Evolutionary conservation across 2,797 vertebrate genomes (phyloP), one percentile per base, ranked within the genome.

Genomic region (Poecilia picta): DNA sequence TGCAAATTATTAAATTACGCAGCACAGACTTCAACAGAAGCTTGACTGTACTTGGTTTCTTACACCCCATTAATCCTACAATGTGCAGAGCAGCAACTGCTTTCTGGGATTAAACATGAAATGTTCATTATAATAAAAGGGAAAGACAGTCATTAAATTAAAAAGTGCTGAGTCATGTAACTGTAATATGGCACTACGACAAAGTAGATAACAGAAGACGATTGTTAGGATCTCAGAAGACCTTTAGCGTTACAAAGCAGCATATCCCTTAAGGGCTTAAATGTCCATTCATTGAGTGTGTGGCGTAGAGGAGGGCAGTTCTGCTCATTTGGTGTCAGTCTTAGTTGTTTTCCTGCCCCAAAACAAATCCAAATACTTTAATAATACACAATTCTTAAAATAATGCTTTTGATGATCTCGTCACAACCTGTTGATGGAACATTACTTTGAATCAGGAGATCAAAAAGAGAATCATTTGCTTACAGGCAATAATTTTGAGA

Each of bases 1-100:
- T 81, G 77, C 41, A 81, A 90, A 89, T 80, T 2, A 11, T 76
- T 86, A 74, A 62, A 73, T 77, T 79, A 31, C 39, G 57, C 77
- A 73, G 36, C 6, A 10, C 11, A 78, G 8, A 71, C 18, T 64
- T 43, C 70, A 62, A 83, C 75, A 51, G 55, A 46, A 62, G 74
- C 55, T 43, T 20, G 36, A 15, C n/a, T 57, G 36, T n/a, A n/a
- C 53, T 59, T 74, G 13, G 18, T 45, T 53, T 45, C 59, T 77
- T 53, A 72, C 47, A 68, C 36, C 2, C 2, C 39, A 6, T 1
- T 0, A 75, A 64, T 77, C 31, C 2, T 8, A 53, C 36, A 82
- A 28, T 39, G 39, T 47, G 28, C 31, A 45, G 18, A 79, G 33
- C 2, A 13, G 3, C 45, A 72, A 73, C 76, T 41, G 0, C 77